phyloP scores from a whole-genome alignment of 1,140 invertebrate species.

The Parapsyche elsis region DNA sequence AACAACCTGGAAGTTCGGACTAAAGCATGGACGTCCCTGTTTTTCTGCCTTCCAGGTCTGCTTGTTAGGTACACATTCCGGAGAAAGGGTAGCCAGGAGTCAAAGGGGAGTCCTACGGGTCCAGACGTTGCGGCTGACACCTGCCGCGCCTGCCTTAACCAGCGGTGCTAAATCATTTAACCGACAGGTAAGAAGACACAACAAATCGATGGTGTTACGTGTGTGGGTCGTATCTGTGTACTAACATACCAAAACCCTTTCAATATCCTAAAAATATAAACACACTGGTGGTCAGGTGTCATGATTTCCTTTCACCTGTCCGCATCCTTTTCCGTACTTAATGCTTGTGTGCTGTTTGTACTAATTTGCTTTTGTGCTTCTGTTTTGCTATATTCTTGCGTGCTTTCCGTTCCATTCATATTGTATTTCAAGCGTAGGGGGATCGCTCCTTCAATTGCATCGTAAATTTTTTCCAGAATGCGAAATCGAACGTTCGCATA shows the following conservation, averaged over 20 bases:
- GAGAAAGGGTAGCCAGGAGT: constrained; percentile 68
- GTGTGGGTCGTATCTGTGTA: neutral
- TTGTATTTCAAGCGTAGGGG: neutral
- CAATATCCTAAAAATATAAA: no score
- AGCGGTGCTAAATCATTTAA: constrained; percentile 65
- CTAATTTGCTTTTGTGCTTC: no score
- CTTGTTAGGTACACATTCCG: constrained; percentile 70
- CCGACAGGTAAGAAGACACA: constrained; percentile 62
- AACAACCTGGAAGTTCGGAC: constrained; percentile 47
- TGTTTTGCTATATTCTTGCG: no score
- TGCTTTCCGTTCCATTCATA: no score
- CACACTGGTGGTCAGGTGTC: no score
- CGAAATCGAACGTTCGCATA: constrained; percentile 3
- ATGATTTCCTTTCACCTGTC: no score
- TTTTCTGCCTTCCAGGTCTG: constrained; percentile 66
- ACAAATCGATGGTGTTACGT: neutral
- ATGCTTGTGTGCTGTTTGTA: no score
- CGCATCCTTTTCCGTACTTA: no score
- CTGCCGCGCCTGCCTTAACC: constrained; percentile 68
- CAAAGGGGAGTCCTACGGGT: constrained; percentile 64
- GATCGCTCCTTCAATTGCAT: neutral
- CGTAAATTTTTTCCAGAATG: neutral
- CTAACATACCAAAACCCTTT: no score
- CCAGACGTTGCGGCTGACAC: constrained; percentile 58
- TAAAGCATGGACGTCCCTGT: constrained; percentile 48